Evolutionary conservation across 1,140 invertebrate species (phyloP), one percentile per base, ranked within the genome.

Genomic region (Drosophila subpulchrella): DNA sequence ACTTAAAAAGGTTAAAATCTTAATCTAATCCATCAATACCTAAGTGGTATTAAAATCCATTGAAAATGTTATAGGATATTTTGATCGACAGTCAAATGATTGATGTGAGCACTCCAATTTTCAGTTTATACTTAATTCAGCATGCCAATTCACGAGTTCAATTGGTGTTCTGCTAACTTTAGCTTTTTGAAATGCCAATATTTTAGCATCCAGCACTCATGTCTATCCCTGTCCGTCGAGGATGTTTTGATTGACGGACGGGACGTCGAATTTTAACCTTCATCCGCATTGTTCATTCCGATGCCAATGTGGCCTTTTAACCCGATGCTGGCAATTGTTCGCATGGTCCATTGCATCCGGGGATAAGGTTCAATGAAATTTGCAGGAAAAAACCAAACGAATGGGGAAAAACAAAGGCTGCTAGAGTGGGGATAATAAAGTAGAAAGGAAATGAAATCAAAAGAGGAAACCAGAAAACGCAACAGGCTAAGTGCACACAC

Each of bases 291-390:
- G 27, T 66, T 39, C 55, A 41, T 39, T 47, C 42, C 54, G 58
- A 57, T 58, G 70, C 51, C 73, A 30, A 34, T 41, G 51, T 65
- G 59, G 36, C 58, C 72, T 55, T 51, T 63, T 75, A 46, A 36
- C 71, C 34, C 32, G 53, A 74, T 75, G 59, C 71, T 41, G 34
- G 32, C 53, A 32, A 70, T 71, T 57, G 67, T 70, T 50, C 42
- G 17, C 20, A 47, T 53, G 73, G 73, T 58, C 72, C 59, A 58
- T 47, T 76, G 73, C 73, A 60, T 76, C 48, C 55, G 55, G 55
- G 38, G 11, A 47, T 48, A 46, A 46, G 32, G 61, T 56, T 66
- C 53, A 53, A 57, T 56, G 47, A 57, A 68, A 68, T 68, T 36
- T 67, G 47, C 32, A 67, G 53, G 46, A 72, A 20, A 58, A 17